phyloP scores from a whole-genome alignment of 2,113 vertebrate species.

The Archocentrus centrarchus region DNA sequence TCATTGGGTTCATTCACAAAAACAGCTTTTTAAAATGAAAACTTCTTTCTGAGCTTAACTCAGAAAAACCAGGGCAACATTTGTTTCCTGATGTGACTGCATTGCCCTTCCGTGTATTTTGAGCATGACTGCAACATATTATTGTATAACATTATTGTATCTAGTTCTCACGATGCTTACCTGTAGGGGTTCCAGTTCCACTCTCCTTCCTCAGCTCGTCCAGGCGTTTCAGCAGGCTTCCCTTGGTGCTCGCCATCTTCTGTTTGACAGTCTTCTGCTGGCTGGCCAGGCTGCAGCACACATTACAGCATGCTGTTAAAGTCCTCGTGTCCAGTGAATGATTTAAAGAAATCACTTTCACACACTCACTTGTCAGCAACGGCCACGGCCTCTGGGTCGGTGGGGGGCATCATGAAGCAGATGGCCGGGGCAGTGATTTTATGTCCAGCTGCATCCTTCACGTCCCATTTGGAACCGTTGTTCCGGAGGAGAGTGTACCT shows the following conservation, averaged over 20 bases:
- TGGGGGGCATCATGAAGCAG: conserved; percentile 94
- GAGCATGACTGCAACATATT: neutral
- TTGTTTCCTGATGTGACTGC: neutral
- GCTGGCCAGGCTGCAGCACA: conserved; percentile 79
- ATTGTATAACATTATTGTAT: neutral
- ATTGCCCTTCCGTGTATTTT: neutral
- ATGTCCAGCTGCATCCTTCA: conserved; percentile 84
- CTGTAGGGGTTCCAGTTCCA: conserved; percentile 76
- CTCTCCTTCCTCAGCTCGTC: conserved; percentile 85
- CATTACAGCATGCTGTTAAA: neutral
- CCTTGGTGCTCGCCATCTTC: conserved; percentile 84
- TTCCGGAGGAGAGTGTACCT: conserved; percentile 90
- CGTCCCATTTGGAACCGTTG: conserved; percentile 87
- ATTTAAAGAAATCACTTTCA: neutral
- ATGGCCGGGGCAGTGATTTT: conserved; percentile 85
- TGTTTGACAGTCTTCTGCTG: conserved; percentile 85
- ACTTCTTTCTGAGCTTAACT: too few relatives aligned
- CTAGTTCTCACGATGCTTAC: conserved; percentile 28
- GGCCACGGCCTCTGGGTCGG: conserved; percentile 84
- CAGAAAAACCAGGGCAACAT: neutral
- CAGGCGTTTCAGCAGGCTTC: conserved; percentile 80
- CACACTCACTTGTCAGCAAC: conserved; percentile 86
- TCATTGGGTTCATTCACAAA: neutral
- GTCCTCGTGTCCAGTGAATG: neutral
- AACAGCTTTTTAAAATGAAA: neutral